Evolutionary conservation across 1,140 invertebrate species (phyloP).

Genomic region (Drosophila punjabiensis): DNA sequence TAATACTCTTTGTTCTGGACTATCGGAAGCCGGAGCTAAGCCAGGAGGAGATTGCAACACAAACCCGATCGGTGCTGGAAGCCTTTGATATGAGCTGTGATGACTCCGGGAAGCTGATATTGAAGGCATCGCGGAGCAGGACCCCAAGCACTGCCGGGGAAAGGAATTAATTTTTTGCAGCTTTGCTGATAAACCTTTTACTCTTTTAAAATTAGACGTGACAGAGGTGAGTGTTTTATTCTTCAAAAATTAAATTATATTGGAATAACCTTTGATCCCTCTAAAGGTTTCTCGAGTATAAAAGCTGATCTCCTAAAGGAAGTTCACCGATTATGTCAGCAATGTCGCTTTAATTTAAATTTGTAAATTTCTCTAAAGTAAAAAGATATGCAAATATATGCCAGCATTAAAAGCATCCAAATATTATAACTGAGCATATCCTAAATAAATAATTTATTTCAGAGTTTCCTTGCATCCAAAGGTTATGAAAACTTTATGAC

Average conservation of each 20-base stretch:
- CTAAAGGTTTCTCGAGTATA: background rate
- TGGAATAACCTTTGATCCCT: background rate
- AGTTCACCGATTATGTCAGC: background rate
- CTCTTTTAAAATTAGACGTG: background rate
- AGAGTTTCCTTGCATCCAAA: background rate
- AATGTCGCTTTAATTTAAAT: background rate
- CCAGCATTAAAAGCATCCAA: background rate
- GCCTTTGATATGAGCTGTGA: conserved; percentile 5
- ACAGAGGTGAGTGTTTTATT: background rate
- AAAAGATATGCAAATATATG: background rate
- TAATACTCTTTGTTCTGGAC: background rate
- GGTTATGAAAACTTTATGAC: background rate
- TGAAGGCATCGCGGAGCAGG: background rate
- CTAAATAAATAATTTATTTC: background rate
- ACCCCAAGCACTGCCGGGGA: background rate
- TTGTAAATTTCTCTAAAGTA: background rate
- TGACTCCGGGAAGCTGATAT: background rate
- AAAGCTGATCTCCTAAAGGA: background rate
- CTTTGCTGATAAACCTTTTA: background rate
- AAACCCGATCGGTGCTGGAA: conserved; percentile 1
- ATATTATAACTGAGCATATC: background rate
- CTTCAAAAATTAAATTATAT: fast-evolving
- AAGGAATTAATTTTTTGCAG: background rate
- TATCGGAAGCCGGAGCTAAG: background rate
- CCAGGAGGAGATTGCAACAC: background rate